Base-by-base conservation (phyloP, 2,113 vertebrate species). In the Lichenostomus cassidix region DNA sequence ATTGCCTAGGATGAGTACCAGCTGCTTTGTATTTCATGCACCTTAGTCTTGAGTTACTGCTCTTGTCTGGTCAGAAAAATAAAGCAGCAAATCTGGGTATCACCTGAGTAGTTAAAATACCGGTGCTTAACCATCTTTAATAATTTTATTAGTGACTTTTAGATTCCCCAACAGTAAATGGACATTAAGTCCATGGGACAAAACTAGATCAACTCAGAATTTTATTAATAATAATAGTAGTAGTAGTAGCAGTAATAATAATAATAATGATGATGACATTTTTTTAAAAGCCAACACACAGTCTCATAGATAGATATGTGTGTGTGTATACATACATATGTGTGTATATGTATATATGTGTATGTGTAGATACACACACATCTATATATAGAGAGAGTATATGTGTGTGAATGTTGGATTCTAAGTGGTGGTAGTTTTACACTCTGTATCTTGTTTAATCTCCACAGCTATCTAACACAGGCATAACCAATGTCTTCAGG, bases 261-360 rank as follows among this genome's bases (percentile, higher is more conserved):
- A 39, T 39, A 39, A 22, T 42, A 11, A 28, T 60, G 16, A 8
- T 56, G 10, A 71, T 29, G 9, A 49, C 15, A 18, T 7, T 21
- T 24, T 49, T 70, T 33, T 15, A 5, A 39, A 82, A 70, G 8
- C 22, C 33, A 50, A n/a, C 14, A 42, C 10, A 29, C 12, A 68
- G 41, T 74, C 42, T n/a, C 13, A 65, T 8, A 33, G 10, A 46
- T 23, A 25, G 13, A 11, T 27, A 15, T 2, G 12, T 25, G 7
- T 41, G 8, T 41, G 0, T 69, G 1, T 37, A 4, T 27, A 9
- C 4, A 21, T 3, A 37, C 4, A 21, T 1, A 27, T 3, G 6
- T 37, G 28, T 42, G 9, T 22, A 9, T 55, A 18, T 12, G 39
- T 39, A 39, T 33, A 41, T 37, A 16, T 37, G 23, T 27, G 15